phyloP scores from a whole-genome alignment of 37 sponge, comb jelly and placozoan genomes.

The Tethya wilhelma region DNA sequence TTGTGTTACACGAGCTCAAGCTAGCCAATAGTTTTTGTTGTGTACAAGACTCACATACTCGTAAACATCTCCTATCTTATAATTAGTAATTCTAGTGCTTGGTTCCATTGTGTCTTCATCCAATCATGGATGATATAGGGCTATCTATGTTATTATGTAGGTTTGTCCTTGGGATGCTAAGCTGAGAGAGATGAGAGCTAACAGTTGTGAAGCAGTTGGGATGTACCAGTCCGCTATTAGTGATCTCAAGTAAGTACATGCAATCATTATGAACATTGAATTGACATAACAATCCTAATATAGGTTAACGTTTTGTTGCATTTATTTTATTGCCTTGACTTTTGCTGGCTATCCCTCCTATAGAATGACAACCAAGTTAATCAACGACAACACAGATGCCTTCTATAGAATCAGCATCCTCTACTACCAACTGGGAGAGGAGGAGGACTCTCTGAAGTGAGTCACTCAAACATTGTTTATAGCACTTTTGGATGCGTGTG shows the following conservation, averaged over 20 bases:
- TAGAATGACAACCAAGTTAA: conserved; percentile 85
- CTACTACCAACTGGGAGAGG: conserved; percentile 88
- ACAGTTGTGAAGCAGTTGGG: conserved; percentile 67
- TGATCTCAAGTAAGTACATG: conserved; percentile 77
- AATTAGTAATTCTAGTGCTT: no score
- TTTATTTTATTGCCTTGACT: background rate
- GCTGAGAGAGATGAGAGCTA: conserved; percentile 76
- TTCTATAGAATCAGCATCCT: conserved; percentile 76
- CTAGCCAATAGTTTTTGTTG: no score
- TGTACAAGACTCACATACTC: no score
- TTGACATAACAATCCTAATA: background rate
- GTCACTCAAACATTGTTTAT: no score
- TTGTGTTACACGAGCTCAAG: no score
- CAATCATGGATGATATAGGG: background rate
- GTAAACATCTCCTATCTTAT: no score
- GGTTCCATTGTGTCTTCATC: no score
- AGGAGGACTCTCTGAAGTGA: conserved; percentile 90
- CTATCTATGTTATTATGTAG: conserved; percentile 7
- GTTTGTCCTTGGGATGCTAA: conserved; percentile 84
- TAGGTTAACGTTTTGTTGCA: background rate
- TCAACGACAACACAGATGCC: conserved; percentile 91
- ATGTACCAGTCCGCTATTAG: conserved; percentile 78
- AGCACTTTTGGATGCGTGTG: background rate
- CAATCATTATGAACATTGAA: background rate
- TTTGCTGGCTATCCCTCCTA: background rate